A percentile compares a stretch with the other conserved stretches of the same genome.
Conservation (phyloP, 2,113 vertebrate genomes). For the Megaleporinus macrocephalus region DNA sequence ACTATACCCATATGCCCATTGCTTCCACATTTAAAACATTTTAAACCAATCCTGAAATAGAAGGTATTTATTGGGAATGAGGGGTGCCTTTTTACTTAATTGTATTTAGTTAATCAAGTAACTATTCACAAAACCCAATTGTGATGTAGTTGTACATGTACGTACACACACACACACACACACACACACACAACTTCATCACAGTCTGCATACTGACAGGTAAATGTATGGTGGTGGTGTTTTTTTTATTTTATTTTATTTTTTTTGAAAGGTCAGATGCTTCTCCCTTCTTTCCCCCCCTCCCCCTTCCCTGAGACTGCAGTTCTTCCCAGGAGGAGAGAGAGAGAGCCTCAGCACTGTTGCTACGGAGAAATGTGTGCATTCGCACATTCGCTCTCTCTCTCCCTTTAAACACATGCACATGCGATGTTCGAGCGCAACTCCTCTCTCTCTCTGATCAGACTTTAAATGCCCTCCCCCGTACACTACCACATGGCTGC, state of each 20-base stretch:
- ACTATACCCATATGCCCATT: too few species aligned
- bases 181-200: neutral
- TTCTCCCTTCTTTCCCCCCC: constrained; percentile 18
- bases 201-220: constrained; percentile 2
- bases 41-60: too few species aligned
- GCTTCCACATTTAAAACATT: too few species aligned
- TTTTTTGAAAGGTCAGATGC: constrained; percentile 48
- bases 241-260: too few species aligned
- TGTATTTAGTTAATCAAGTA: too few species aligned
- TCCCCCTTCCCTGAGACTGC: constrained; percentile 32
- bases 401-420: neutral
- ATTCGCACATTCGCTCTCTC: neutral
- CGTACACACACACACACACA: neutral
- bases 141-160: neutral
- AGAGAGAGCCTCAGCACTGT: constrained; percentile 40
- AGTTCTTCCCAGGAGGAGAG: constrained; percentile 40
- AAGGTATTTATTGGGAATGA: too few species aligned
- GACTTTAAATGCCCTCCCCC: constrained; percentile 16
- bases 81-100: too few species aligned
- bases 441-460: neutral
- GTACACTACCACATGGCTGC: constrained; percentile 36
- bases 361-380: constrained; percentile 54
- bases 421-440: neutral
- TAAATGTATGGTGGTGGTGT: constrained; percentile 41
- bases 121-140: too few species aligned